Conservation (phyloP, 1,140 invertebrate species). For the Ptiloglossa arizonensis region DNA sequence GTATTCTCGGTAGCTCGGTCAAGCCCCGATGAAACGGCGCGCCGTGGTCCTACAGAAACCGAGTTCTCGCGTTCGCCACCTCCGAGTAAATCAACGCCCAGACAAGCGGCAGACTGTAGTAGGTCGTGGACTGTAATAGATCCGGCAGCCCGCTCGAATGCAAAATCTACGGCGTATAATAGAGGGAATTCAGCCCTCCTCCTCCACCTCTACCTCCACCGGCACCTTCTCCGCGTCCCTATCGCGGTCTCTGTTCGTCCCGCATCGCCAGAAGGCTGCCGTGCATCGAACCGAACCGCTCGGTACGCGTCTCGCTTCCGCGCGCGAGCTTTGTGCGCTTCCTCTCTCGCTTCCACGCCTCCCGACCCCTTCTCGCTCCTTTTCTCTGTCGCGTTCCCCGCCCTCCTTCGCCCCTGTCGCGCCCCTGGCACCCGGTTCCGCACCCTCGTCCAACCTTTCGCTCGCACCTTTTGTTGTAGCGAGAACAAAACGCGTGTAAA, state of each 20-base stretch:
- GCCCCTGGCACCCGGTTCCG: slow-evolving; percentile 32
- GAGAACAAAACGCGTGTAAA: slow-evolving; percentile 77
- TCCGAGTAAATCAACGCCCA: slow-evolving; percentile 55
- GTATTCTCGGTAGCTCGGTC: slow-evolving; percentile 50
- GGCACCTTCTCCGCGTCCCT: background rate
- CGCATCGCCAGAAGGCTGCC: slow-evolving; percentile 53
- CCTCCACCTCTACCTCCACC: too few species aligned
- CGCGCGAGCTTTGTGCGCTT: slow-evolving; percentile 66
- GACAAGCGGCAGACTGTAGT: slow-evolving; percentile 41
- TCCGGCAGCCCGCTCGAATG: slow-evolving; percentile 43
- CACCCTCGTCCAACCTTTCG: slow-evolving; percentile 61
- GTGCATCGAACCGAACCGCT: slow-evolving; percentile 67
- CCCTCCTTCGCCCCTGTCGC: background rate
- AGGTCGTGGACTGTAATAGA: slow-evolving; percentile 50
- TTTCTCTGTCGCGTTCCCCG: slow-evolving; percentile 10
- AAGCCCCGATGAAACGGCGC: slow-evolving; percentile 48
- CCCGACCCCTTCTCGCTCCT: slow-evolving; percentile 1
- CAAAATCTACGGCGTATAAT: slow-evolving; percentile 59
- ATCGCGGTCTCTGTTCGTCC: slow-evolving; percentile 28
- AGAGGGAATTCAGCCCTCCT: slow-evolving; percentile 26
- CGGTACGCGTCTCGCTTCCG: slow-evolving; percentile 59
- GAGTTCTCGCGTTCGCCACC: slow-evolving; percentile 51
- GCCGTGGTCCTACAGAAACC: slow-evolving; percentile 48
- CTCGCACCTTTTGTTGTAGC: slow-evolving; percentile 74
- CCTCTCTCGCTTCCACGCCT: slow-evolving; percentile 18